Evolutionary conservation across 2,888 invertebrate genomes (phyloP).

Genomic region (Volucella zonaria): DNA sequence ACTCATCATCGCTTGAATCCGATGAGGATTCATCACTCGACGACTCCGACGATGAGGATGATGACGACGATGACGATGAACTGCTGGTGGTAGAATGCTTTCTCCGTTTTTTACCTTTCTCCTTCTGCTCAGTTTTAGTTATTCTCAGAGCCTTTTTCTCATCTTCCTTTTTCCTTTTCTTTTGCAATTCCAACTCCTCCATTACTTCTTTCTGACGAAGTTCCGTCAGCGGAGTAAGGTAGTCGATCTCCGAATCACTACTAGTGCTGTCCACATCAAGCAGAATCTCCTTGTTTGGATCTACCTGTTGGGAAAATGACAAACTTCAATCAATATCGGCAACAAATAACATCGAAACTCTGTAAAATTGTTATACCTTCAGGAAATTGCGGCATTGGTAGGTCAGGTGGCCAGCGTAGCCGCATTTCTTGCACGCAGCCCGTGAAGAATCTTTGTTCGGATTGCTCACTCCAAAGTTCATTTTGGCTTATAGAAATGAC

Average conservation of each 20-base stretch:
- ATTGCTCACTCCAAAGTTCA: constrained; percentile 81
- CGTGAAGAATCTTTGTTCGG: constrained; percentile 88
- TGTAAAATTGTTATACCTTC: constrained; percentile 84
- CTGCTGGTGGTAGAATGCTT: constrained; percentile 49
- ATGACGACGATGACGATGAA: constrained; percentile 75
- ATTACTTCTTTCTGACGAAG: constrained; percentile 90
- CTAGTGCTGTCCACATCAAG: constrained; percentile 97
- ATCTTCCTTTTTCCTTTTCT: constrained; percentile 65
- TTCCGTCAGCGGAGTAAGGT: constrained; percentile 91
- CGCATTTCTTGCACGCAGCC: constrained; percentile 96
- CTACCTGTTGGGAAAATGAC: constrained; percentile 84
- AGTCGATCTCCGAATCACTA: constrained; percentile 91
- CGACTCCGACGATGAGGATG: constrained; percentile 42
- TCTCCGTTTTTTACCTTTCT: constrained; percentile 51
- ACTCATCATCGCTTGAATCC: constrained; percentile 81
- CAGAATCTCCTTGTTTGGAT: constrained; percentile 95
- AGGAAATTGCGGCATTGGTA: constrained; percentile 98
- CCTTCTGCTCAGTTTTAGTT: constrained; percentile 61
- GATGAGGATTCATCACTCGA: constrained; percentile 75
- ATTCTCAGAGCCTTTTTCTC: constrained; percentile 67
- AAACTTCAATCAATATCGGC: background rate
- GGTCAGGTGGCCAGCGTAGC: constrained; percentile 97
- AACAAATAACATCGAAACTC: no score
- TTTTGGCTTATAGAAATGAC: constrained; percentile 47
- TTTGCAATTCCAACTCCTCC: constrained; percentile 85